Evolutionary conservation across 2,888 invertebrate genomes (phyloP).

Genomic region (Phyto melanocephala): DNA sequence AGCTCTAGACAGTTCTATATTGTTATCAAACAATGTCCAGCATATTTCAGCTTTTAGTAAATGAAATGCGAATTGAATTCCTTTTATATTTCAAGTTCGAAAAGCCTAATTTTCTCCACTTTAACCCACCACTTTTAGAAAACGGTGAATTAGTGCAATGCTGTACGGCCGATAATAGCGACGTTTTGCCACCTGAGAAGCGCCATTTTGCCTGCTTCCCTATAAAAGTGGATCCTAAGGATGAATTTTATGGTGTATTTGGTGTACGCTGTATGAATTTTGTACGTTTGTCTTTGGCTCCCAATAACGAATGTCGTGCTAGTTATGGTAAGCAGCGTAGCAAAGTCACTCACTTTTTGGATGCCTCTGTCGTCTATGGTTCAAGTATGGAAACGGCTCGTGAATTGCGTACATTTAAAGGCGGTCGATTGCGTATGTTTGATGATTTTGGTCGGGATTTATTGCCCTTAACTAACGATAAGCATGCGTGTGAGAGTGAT

Average conservation of each 20-base stretch:
- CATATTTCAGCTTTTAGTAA: no score
- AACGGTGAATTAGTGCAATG: slow-evolving; percentile 87
- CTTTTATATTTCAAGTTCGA: no score
- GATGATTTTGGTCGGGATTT: slow-evolving; percentile 84
- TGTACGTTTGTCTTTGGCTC: slow-evolving; percentile 84
- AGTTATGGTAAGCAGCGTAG: slow-evolving; percentile 86
- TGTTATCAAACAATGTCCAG: no score
- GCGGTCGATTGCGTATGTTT: slow-evolving; percentile 83
- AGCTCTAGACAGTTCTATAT: no score
- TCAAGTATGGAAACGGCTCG: slow-evolving; percentile 81
- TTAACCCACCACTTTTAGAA: no score
- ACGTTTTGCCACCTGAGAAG: slow-evolving; percentile 79
- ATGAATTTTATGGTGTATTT: slow-evolving; percentile 82
- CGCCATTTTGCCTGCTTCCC: slow-evolving; percentile 86
- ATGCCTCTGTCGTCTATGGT: slow-evolving; percentile 88
- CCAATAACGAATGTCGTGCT: slow-evolving; percentile 83
- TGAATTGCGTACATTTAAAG: slow-evolving; percentile 81
- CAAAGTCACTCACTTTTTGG: slow-evolving; percentile 85
- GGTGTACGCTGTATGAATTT: slow-evolving; percentile 85
- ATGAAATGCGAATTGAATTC: no score
- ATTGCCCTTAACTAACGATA: slow-evolving; percentile 83
- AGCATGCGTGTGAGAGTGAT: slow-evolving; percentile 82
- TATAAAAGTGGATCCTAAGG: slow-evolving; percentile 81
- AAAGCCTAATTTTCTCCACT: no score
- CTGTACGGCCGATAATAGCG: slow-evolving; percentile 82